phyloP scores from a whole-genome alignment of 1,140 invertebrate species.

The Hesperophylax magnus region DNA sequence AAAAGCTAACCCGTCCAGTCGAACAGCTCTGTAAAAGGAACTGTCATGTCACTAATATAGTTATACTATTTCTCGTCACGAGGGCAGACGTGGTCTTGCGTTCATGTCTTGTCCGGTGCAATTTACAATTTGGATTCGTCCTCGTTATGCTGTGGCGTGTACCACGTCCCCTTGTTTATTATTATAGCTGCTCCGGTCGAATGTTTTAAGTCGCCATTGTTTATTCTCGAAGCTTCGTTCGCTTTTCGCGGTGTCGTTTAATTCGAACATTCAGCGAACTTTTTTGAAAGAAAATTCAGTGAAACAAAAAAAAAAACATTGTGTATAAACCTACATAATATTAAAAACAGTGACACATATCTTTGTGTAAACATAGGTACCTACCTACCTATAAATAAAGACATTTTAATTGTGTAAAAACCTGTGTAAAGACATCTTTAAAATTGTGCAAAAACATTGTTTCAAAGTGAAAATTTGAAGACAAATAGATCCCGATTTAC shows the following conservation, averaged over 20 bases:
- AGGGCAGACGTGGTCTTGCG: background rate
- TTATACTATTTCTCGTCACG: constrained; percentile 42
- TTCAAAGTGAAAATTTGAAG: background rate
- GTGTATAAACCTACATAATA: background rate
- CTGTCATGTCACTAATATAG: constrained; percentile 40
- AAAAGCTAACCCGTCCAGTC: background rate
- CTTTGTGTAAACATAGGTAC: background rate
- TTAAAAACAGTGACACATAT: background rate
- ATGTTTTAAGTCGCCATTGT: constrained; percentile 8
- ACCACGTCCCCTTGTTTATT: background rate
- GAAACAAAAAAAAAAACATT: background rate
- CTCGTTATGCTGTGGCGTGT: background rate
- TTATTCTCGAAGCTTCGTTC: background rate
- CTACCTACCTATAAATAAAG: too few species aligned
- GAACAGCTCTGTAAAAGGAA: constrained; percentile 1
- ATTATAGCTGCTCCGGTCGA: background rate
- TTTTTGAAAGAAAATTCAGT: background rate
- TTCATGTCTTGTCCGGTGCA: background rate
- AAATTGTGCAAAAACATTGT: background rate
- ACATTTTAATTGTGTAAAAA: too few species aligned
- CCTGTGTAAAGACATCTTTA: background rate
- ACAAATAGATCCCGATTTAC: background rate
- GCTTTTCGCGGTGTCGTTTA: background rate
- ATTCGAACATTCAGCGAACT: background rate
- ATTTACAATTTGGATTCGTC: constrained; percentile 20